Evolutionary conservation across 2,113 vertebrate species (phyloP).

Genomic region (Oncorhynchus clarkii): DNA sequence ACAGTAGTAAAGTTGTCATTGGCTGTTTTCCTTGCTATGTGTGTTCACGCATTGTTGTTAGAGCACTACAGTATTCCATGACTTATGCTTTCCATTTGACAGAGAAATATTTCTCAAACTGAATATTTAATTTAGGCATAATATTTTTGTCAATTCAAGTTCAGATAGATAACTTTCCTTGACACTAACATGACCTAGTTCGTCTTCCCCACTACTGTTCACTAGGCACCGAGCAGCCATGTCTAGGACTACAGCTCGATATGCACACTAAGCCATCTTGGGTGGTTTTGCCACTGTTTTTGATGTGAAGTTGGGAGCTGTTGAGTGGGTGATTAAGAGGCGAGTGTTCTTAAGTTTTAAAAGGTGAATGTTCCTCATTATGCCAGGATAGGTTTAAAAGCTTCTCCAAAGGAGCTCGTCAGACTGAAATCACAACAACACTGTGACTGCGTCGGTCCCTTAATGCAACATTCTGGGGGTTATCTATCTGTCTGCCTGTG

Average conservation of each 20-base stretch:
- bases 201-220: not conserved
- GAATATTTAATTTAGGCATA: not conserved
- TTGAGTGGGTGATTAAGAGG: constrained; percentile 58
- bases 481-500: constrained; percentile 43
- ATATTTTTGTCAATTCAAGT: not conserved
- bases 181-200: not conserved
- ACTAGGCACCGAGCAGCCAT: not conserved
- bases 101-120: not conserved
- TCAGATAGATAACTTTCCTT: not conserved
- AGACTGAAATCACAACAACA: constrained; percentile 51
- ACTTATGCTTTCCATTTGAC: not conserved
- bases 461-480: constrained; percentile 56
- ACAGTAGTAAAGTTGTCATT: constrained; percentile 30
- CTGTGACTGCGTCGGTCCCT: constrained; percentile 15
- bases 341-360: constrained; percentile 45
- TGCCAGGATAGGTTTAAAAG: constrained; percentile 52
- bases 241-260: not conserved
- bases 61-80: constrained; percentile 1
- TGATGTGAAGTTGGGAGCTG: constrained; percentile 50
- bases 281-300: constrained; percentile 55
- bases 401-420: constrained; percentile 26
- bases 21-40: constrained; percentile 27
- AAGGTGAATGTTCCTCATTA: constrained; percentile 40
- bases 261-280: constrained; percentile 36
- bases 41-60: constrained; percentile 36